Conservation (phyloP, 2,888 invertebrate genomes). For the Rhingia campestris region DNA sequence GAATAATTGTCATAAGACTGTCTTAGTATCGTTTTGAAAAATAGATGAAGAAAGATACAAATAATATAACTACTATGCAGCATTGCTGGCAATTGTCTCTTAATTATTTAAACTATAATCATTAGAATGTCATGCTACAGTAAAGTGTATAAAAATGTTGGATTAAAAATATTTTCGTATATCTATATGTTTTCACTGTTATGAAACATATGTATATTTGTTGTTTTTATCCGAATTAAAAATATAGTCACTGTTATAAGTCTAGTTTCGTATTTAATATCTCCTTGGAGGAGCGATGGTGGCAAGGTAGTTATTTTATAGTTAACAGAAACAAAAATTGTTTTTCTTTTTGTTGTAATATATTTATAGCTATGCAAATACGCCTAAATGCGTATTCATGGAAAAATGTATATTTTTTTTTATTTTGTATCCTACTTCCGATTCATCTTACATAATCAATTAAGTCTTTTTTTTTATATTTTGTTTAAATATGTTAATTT, state of each 20-base stretch:
- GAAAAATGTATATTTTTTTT: background rate
- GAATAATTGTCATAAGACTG: conserved; percentile 17
- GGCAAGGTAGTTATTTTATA: conserved; percentile 34
- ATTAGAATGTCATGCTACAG: conserved; percentile 37
- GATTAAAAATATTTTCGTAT: background rate
- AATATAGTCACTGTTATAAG: conserved; percentile 23
- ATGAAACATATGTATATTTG: background rate
- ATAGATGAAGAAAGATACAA: conserved; percentile 4
- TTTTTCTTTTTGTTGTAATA: background rate
- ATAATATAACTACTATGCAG: background rate
- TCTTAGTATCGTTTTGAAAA: conserved; percentile 13
- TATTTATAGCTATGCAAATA: background rate
- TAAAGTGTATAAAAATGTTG: conserved; percentile 16
- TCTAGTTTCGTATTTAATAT: conserved; percentile 19
- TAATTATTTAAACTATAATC: conserved; percentile 1
- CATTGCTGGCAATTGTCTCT: conserved; percentile 7
- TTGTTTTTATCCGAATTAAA: conserved; percentile 10
- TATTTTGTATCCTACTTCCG: too few relatives aligned
- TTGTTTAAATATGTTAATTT: conserved; percentile 31
- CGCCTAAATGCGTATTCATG: too few relatives aligned
- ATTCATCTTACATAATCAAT: conserved; percentile 4
- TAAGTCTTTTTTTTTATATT: conserved; percentile 23
- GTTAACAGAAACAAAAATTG: conserved; percentile 3
- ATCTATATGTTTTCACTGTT: too few relatives aligned
- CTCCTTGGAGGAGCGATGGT: conserved; percentile 30